Percentiles rank a stretch among this genome's conserved stretches.
phyloP scores from a whole-genome alignment of 2,797 vertebrate species.

The Sebastes miniatus region DNA sequence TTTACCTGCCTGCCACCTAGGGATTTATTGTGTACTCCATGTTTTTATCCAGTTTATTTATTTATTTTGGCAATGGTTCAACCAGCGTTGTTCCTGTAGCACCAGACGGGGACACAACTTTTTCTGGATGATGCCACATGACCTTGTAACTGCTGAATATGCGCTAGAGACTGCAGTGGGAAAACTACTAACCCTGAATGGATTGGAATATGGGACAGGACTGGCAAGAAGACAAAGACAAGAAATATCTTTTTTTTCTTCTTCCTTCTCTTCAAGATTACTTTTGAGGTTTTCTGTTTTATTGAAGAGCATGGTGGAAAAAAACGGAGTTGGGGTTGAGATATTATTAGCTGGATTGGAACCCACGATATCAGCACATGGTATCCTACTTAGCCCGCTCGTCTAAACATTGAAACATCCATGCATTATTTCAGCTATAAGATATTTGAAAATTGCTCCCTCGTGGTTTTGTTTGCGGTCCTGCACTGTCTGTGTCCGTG shows the following conservation, averaged over 20 bases:
- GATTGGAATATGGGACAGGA: neutral
- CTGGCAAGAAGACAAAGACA: neutral
- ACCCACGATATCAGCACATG: slow-evolving; percentile 8
- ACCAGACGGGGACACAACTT: neutral
- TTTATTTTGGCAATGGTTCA: neutral
- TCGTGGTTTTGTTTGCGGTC: neutral
- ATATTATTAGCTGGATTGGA: slow-evolving; percentile 11
- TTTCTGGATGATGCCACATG: neutral
- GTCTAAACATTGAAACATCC: slow-evolving; percentile 1
- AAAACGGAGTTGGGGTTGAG: neutral
- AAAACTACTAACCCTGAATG: neutral
- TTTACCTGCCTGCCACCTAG: neutral
- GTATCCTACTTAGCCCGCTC: slow-evolving; percentile 11
- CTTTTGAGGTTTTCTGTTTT: slow-evolving; percentile 1
- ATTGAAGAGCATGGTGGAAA: neutral
- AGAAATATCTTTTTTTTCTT: neutral
- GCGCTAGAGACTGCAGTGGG: neutral
- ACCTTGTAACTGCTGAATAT: neutral
- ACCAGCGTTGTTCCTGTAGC: neutral
- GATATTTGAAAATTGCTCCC: slow-evolving; percentile 21
- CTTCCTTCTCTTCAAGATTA: neutral
- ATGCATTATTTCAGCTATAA: slow-evolving; percentile 18
- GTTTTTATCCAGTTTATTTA: neutral
- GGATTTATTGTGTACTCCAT: neutral
- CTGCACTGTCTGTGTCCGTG: neutral